Evolutionary conservation across 92 coral and sea anemone genomes (phyloP).

Genomic region (Bergia sp.): DNA sequence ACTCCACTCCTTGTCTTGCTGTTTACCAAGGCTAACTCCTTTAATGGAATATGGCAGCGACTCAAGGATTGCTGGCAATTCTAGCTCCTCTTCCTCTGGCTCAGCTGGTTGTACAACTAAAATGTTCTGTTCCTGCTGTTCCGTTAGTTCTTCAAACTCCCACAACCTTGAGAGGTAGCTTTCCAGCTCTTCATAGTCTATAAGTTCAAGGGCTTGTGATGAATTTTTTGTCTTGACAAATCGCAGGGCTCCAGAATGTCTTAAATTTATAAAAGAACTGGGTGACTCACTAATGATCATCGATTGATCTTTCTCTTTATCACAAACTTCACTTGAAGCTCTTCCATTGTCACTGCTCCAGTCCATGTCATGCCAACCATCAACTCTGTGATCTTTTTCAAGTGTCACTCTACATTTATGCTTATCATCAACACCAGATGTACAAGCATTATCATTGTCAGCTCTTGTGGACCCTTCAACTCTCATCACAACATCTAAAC

Average conservation of each 20-base stretch:
- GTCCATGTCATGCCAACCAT: not conserved
- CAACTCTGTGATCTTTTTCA: not conserved
- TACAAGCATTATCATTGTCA: not conserved
- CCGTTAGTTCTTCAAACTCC: constrained; percentile 81
- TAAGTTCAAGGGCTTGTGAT: constrained; percentile 50
- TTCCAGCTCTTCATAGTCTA: constrained; percentile 69
- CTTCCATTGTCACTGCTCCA: not conserved
- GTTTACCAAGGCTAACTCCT: constrained; percentile 61
- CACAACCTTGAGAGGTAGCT: constrained; percentile 67
- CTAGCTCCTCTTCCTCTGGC: constrained; percentile 36
- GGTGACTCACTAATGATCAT: not conserved
- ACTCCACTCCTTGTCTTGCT: constrained; percentile 53
- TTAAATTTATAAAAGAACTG: not conserved
- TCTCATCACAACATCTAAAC: constrained; percentile 50
- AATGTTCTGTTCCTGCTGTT: constrained; percentile 75
- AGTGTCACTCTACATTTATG: not conserved
- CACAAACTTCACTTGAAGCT: constrained; percentile 8
- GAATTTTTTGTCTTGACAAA: constrained; percentile 15
- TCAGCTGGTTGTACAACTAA: constrained; percentile 24
- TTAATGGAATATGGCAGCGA: constrained; percentile 80
- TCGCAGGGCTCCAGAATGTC: not conserved
- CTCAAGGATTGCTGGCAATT: constrained; percentile 66
- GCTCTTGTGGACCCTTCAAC: constrained; percentile 8
- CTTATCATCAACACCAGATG: not conserved
- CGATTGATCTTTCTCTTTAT: not conserved